Evolutionary conservation across 1,140 invertebrate species (phyloP), one percentile per base, ranked within the genome.

Genomic region (Ceratoteleas bidentatus): DNA sequence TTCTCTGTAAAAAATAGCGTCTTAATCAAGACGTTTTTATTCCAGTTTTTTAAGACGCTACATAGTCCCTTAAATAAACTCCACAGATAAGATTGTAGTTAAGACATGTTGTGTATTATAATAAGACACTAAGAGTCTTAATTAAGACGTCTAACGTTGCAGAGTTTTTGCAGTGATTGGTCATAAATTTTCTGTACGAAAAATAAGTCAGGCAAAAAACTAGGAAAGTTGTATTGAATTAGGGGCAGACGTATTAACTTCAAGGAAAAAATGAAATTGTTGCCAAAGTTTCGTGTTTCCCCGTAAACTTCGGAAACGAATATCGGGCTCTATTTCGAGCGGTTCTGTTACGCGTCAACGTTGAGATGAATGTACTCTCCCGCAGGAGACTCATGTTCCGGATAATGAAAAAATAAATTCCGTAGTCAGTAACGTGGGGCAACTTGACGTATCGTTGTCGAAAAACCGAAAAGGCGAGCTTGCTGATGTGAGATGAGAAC

Each of bases 401-500:
- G 80, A 83, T 83, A 83, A 83, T 77, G 80, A 83, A 83, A 83
- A 78, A 83, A 82, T 82, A 82, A 82, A 82, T 82, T 82, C 62
- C 62, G 50, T 54, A 76, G 72, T 61, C 58, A 81, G 79, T 58
- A 76, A 14, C 72, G 38, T 70, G 58, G 69, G 69, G 69, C 38
- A 43, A 74, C 53, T 38, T 83, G 65, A 64, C 74, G 47, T 78
- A 83, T 74, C 8, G 72, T 53, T 75, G 68, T 47, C 68, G 74
- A 62, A 78, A 74, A 83, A 77, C 50, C 53, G 57, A 60, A 60
- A 76, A 81, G 58, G 53, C 40, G 6, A 57, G 16, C 34, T 52
- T 38, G 47, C 53, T 62, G 73, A 53, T 73, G 33, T 8, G 58
- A 60, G 78, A 75, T 69, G 72, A 53, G 16, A 74, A 65, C 69